Evolutionary conservation across 2,113 vertebrate species (phyloP).

Genomic region (Tragelaphus imberbis): DNA sequence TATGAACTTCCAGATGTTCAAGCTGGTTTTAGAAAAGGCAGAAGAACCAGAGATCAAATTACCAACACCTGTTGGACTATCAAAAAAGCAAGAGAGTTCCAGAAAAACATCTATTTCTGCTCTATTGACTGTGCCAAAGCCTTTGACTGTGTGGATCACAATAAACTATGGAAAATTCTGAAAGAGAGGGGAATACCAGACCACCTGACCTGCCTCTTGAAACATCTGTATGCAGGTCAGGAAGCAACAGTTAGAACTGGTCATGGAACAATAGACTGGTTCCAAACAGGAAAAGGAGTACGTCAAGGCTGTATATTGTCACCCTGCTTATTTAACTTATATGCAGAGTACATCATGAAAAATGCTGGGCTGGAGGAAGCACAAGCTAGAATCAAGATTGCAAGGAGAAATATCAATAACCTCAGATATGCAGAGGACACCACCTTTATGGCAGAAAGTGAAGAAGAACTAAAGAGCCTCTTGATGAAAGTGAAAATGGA

Average conservation of each 20-base stretch:
- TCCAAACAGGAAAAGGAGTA: background rate
- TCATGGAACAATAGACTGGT: background rate
- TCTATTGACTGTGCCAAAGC: background rate
- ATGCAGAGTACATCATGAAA: background rate
- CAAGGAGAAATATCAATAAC: rapidly evolving
- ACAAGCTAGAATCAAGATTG: background rate
- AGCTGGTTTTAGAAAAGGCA: background rate
- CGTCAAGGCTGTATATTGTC: background rate
- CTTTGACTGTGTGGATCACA: background rate
- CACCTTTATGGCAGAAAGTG: background rate
- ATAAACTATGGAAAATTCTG: background rate
- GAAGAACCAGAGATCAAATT: background rate
- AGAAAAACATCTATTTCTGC: background rate
- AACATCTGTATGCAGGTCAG: background rate
- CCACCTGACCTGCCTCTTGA: background rate
- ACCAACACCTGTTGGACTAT: background rate
- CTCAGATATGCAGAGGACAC: background rate
- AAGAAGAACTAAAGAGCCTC: background rate
- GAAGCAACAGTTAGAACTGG: background rate
- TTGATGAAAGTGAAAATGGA: background rate
- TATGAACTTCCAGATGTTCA: background rate
- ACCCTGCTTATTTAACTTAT: background rate
- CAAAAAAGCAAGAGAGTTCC: background rate
- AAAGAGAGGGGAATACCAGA: background rate
- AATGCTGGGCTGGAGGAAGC: background rate